Evolutionary conservation across 2,888 invertebrate genomes (phyloP), one percentile per base, ranked within the genome.

Genomic region (Acanthosoma haemorrhoidale): DNA sequence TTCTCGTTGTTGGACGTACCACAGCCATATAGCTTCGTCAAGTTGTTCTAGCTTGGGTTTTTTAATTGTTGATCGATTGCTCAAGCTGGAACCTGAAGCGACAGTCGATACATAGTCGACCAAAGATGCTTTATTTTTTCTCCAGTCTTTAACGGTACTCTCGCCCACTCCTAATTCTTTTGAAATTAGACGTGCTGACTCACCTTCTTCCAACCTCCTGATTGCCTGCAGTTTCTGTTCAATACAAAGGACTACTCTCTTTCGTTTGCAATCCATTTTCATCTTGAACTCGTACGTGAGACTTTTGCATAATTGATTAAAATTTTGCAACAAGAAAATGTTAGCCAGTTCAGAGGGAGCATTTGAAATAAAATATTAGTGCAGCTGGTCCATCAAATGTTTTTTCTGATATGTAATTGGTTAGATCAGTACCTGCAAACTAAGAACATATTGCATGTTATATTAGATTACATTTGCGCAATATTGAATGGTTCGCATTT

Each of bases 11-110:
- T 76, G 75, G 64, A 73, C 69, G 71, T 76, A 76, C 76, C 76
- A 76, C 67, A 72, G 75, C 63, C 74, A 77, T 59, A 77, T 74
- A 43, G 75, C 76, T 69, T 76, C 75, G 72, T 77, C 76, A 70
- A 77, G 74, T 68, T 75, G 43, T 75, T 76, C 71, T 70, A 76
- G 71, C 63, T 67, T 72, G 73, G 74, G 8, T 16, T 8, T 25
- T 58, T 31, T 31, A 31, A 15, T 1, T n/a, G 4, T 16, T 29
- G 5, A 15, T 15, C 21, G 1, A n/a, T 29, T 29, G 4, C 9
- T 3, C n/a, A n/a, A 31, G n/a, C 11, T 6, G 4, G 21, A 9
- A 6, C 36, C 36, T 36, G 36, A 36, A 36, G 36, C 6, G 13
- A 11, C 6, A 36, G 36, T 36, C 61, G 75, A 73, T 68, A 74